Evolutionary conservation across 2,113 vertebrate species (phyloP).

Genomic region (Melanerpes aurifrons): DNA sequence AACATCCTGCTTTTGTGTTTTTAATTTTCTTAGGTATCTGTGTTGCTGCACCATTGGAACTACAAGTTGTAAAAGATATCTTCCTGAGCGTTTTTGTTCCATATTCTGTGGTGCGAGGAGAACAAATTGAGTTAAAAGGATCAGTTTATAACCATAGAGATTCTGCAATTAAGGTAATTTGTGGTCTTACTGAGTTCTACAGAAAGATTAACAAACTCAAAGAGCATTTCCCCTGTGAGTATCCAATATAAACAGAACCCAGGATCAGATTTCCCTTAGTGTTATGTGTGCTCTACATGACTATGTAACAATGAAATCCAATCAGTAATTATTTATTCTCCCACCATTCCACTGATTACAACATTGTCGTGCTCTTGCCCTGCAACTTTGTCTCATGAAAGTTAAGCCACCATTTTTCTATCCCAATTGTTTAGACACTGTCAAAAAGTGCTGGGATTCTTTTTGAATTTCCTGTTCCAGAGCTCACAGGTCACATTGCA

Average conservation of each 20-base stretch:
- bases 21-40: conserved; percentile 83
- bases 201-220: not conserved
- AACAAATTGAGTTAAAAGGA: conserved; percentile 87
- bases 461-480: not conserved
- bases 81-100: conserved; percentile 87
- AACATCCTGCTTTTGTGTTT: not conserved
- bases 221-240: not conserved
- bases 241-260: not conserved
- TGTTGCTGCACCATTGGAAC: conserved; percentile 79
- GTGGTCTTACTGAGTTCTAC: not conserved
- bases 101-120: conserved; percentile 92
- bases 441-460: not conserved
- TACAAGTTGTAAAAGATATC: conserved; percentile 80
- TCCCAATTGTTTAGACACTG: not conserved
- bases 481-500: not conserved
- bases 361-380: not conserved
- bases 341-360: not conserved
- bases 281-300: not conserved
- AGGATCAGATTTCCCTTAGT: not conserved
- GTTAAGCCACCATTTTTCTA: not conserved
- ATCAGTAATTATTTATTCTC: not conserved
- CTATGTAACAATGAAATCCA: not conserved
- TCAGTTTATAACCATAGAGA: conserved; percentile 86
- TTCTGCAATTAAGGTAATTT: conserved; percentile 62
- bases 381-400: not conserved